Evolutionary conservation across 2,888 invertebrate genomes (phyloP), one percentile per base, ranked within the genome.

Genomic region (Vanessa cardui): DNA sequence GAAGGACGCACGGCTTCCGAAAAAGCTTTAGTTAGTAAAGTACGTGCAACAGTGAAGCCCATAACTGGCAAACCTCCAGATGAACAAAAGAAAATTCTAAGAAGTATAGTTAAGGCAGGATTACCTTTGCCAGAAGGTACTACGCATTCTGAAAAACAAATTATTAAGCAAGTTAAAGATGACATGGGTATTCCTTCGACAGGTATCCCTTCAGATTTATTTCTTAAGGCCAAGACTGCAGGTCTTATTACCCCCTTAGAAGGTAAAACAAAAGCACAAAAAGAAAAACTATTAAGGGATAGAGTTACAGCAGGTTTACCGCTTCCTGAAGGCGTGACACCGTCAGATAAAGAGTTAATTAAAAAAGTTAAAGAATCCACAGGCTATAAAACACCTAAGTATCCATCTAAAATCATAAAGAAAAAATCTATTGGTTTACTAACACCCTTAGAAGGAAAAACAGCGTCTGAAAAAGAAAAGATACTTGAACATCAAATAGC

Each of bases 101-200:
- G 39, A 73, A 78, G 73, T 5, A 68, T 82, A 61, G 80, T 74
- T 6, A 74, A 66, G 59, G 72, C 75, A 15, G 82, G 82, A 0
- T 15, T 82, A 1, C 78, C 78, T 0, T 66, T 84, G 6, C 83
- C 83, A 5, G 79, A 80, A 62, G 81, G 68, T 0, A 79, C 80
- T 76, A 80, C 82, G 3, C 21, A 74, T 0, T 84, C 83, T 0
- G 85, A 81, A 49, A 79, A 75, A 62, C 75, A 78, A 46, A 21
- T 83, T 1, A 72, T 80, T 0, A 73, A 76, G 2, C 80, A 81
- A 72, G 74, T 83, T 6, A 74, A 80, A 33, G 70, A 73, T 54
- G 79, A 83, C 21, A 6, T 81, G 16, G 80, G 79, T 12, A 45
- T 81, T 7, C 78, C 80, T 3, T 71, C 77, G 9, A 76, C 75